Conservation (phyloP, 2,888 invertebrate species). For the Rapana venosa region DNA sequence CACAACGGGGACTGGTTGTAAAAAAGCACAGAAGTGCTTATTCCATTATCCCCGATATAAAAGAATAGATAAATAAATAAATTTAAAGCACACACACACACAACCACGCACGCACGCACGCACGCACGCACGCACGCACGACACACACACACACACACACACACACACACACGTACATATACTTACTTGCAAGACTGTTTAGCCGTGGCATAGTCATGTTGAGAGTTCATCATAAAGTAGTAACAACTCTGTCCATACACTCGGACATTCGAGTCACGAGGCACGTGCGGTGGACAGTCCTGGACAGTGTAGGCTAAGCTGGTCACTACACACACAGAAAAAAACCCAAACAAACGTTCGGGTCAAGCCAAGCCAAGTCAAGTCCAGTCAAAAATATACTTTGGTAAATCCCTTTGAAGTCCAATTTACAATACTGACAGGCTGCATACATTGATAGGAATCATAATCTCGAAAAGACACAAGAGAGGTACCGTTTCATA, state of each 20-base stretch:
- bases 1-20: too few species aligned
- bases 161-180: neutral
- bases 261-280: neutral
- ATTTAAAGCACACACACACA: too few species aligned
- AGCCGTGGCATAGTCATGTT: neutral
- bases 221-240: neutral
- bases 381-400: neutral
- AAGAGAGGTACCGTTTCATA: too few species aligned
- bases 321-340: neutral
- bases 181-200: conserved; percentile 7
- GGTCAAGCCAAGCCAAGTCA: neutral
- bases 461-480: too few species aligned
- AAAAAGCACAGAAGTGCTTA: too few species aligned
- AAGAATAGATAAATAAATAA: too few species aligned
- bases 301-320: neutral
- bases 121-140: neutral
- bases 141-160: conserved; percentile 4
- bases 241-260: neutral
- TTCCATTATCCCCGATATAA: too few species aligned
- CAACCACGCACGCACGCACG: too few species aligned
- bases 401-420: neutral
- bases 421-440: too few species aligned
- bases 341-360: neutral
- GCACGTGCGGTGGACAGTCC: conserved; percentile 3
- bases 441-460: too few species aligned